Evolutionary conservation across 2,888 invertebrate genomes (phyloP).

Genomic region (Himalopsyche kuldschensis): DNA sequence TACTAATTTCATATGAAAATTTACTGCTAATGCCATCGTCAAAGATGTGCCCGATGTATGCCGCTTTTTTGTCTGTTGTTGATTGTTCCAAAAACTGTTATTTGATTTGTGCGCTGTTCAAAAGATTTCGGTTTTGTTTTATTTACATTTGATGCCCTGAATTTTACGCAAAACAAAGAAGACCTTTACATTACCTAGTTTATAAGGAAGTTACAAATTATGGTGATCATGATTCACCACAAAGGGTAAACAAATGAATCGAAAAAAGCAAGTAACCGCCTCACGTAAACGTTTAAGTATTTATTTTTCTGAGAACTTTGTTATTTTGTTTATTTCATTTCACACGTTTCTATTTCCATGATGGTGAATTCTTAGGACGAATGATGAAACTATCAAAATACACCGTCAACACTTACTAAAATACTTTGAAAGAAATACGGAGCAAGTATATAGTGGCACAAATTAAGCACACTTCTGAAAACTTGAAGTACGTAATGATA

Average conservation of each 20-base stretch:
- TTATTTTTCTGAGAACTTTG: not conserved
- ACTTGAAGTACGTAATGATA: too few species aligned
- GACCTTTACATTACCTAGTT: not conserved
- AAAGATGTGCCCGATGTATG: too few species aligned
- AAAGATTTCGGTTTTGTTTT: too few species aligned
- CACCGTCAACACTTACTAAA: not conserved
- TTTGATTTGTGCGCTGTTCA: too few species aligned
- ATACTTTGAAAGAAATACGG: not conserved
- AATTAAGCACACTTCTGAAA: not conserved
- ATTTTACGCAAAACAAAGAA: not conserved
- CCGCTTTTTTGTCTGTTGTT: too few species aligned
- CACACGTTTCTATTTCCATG: not conserved
- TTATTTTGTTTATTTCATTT: not conserved
- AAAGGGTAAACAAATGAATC: not conserved
- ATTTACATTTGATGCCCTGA: not conserved
- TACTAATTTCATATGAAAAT: too few species aligned
- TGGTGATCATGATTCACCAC: not conserved
- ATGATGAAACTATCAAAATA: not conserved
- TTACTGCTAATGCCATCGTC: too few species aligned
- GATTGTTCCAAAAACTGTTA: too few species aligned
- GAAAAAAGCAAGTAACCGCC: not conserved
- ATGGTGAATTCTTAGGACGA: not conserved
- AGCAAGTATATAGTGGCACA: not conserved
- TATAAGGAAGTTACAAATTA: not conserved
- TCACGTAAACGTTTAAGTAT: not conserved